phyloP scores from a whole-genome alignment of 37 sponge, comb jelly and placozoan genomes.

The Petrosia ficiformis region DNA sequence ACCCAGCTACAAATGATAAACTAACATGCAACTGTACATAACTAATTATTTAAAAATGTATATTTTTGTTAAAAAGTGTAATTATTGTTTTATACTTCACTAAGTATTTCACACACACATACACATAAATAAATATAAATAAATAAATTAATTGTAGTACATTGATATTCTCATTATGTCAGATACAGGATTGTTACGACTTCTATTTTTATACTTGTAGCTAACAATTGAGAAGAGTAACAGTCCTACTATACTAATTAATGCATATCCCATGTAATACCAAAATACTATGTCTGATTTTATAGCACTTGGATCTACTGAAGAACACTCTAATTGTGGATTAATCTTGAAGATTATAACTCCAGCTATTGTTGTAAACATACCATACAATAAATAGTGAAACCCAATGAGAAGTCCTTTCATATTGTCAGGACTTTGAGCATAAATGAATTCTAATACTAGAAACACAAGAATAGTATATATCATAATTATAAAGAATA shows the following conservation, averaged over 20 bases:
- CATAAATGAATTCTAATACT: constrained; percentile 69
- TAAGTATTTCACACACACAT: no score
- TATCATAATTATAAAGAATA: neutral
- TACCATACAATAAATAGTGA: constrained; percentile 16
- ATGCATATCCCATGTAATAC: neutral
- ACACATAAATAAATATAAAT: no score
- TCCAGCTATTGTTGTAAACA: neutral
- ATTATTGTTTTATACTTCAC: no score
- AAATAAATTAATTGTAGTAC: neutral
- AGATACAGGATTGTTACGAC: constrained; percentile 7
- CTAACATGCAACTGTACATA: no score
- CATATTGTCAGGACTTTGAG: constrained; percentile 58
- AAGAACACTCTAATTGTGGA: neutral
- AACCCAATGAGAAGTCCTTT: constrained; percentile 50
- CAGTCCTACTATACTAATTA: constrained; percentile 16
- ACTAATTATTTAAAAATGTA: no score
- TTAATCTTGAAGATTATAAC: neutral
- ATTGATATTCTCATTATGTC: constrained; percentile 1
- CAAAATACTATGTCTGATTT: neutral
- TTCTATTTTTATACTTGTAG: constrained; percentile 27
- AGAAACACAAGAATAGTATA: neutral
- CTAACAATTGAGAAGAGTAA: constrained; percentile 23
- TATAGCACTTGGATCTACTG: neutral
- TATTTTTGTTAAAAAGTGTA: no score
- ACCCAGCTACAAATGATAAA: no score